A percentile compares a stretch with the other conserved stretches of the same genome.
phyloP scores from a whole-genome alignment of 1,140 invertebrate genomes.

The Magallana angulata region DNA sequence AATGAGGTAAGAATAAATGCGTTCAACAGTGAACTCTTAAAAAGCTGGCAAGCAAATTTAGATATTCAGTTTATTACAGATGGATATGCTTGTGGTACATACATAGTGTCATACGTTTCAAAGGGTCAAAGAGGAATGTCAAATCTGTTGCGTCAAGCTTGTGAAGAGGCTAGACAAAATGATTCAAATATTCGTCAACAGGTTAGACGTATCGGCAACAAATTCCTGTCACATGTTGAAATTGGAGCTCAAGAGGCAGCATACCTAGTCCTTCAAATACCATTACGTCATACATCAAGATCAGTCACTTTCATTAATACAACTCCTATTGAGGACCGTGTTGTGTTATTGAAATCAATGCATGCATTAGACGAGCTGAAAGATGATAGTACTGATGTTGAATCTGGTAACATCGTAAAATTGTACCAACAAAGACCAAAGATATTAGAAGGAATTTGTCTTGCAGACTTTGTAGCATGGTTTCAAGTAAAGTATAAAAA shows the following conservation, averaged over 20 bases:
- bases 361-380: constrained; percentile 38
- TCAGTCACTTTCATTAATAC: constrained; percentile 60
- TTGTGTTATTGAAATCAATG: constrained; percentile 52
- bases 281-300: constrained; percentile 50
- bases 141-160: constrained; percentile 52
- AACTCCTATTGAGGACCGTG: constrained; percentile 46
- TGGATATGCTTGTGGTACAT: constrained; percentile 57
- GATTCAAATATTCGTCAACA: constrained; percentile 60
- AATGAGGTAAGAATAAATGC: constrained; percentile 41
- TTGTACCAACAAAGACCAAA: constrained; percentile 48
- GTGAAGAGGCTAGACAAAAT: constrained; percentile 59
- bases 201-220: constrained; percentile 58
- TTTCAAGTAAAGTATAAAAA: constrained; percentile 51
- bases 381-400: constrained; percentile 49
- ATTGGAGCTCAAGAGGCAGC: constrained; percentile 54
- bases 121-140: constrained; percentile 65
- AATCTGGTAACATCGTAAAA: constrained; percentile 29
- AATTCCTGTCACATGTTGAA: constrained; percentile 33
- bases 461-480: constrained; percentile 53
- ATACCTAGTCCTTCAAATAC: constrained; percentile 57
- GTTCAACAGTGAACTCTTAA: constrained; percentile 30
- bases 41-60: constrained; percentile 49
- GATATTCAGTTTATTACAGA: constrained; percentile 59
- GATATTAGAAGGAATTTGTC: constrained; percentile 39
- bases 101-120: constrained; percentile 59